These are phyloP conservation scores for Apolygus lucorum DNA, from an alignment of 1,140 invertebrate species.

Conservation along the genomic window DNA sequence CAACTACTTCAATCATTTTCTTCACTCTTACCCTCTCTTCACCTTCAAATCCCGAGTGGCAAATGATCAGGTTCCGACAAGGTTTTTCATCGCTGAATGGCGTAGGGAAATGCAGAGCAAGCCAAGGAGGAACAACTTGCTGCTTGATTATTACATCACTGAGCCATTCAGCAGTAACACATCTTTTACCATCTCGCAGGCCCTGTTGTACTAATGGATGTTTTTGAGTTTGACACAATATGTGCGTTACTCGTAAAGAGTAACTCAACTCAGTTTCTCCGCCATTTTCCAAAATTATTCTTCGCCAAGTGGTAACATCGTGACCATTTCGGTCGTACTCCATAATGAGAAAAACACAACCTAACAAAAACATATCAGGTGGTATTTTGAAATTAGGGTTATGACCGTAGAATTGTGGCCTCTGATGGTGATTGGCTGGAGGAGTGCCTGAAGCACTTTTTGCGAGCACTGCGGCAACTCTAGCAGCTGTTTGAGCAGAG, in stretches of 20 bases:
- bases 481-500: slow-evolving; percentile 32
- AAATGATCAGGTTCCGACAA: slow-evolving; percentile 54
- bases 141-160: slow-evolving; percentile 78
- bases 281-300: slow-evolving; percentile 75
- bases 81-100: slow-evolving; percentile 56
- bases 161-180: slow-evolving; percentile 90
- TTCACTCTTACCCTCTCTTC: slow-evolving; percentile 73
- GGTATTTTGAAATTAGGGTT: slow-evolving; percentile 82
- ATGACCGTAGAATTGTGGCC: slow-evolving; percentile 62
- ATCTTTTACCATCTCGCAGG: slow-evolving; percentile 67
- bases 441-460: slow-evolving; percentile 38
- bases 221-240: slow-evolving; percentile 81
- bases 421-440: slow-evolving; percentile 32
- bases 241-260: slow-evolving; percentile 76
- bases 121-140: slow-evolving; percentile 81
- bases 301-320: slow-evolving; percentile 60
- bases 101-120: slow-evolving; percentile 81
- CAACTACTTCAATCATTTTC: slow-evolving; percentile 71
- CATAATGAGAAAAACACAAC: slow-evolving; percentile 84
- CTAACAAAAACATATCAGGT: slow-evolving; percentile 76
- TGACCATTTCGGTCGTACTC: slow-evolving; percentile 57
- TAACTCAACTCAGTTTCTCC: slow-evolving; percentile 82
- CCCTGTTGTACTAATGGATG: slow-evolving; percentile 82
- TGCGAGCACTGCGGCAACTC: slow-evolving; percentile 46
- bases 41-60: slow-evolving; percentile 74